phyloP scores from a whole-genome alignment of 2,797 vertebrate genomes.

The Huso huso region DNA sequence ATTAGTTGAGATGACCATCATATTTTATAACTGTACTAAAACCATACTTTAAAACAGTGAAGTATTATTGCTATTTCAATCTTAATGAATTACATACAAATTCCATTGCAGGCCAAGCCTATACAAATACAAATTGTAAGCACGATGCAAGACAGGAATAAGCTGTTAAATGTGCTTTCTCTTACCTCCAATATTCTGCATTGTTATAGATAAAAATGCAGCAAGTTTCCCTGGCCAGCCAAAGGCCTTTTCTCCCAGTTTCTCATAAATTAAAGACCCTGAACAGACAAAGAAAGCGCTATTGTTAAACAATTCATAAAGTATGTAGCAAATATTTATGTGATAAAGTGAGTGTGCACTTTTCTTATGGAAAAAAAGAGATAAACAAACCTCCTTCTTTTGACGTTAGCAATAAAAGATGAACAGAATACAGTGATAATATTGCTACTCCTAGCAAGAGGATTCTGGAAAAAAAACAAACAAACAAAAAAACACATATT shows the following conservation, averaged over 20 bases:
- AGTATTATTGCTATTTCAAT: no score
- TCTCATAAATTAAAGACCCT: constrained; percentile 95
- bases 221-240: constrained; percentile 91
- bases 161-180: no score
- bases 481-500: not conserved
- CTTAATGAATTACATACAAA: no score
- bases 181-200: constrained; percentile 95
- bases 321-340: not conserved
- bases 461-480: constrained; percentile 52
- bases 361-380: not conserved
- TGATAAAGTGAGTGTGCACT: not conserved
- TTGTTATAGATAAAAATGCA: constrained; percentile 80
- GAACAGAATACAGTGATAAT: constrained; percentile 88
- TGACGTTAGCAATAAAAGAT: constrained; percentile 82
- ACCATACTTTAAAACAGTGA: no score
- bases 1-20: no score
- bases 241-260: constrained; percentile 86
- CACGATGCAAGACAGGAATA: no score
- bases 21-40: no score
- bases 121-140: no score
- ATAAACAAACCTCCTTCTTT: constrained; percentile 88
- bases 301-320: not conserved
- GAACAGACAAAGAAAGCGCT: constrained; percentile 18
- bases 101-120: no score
- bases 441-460: constrained; percentile 76